Percentiles rank a stretch among this genome's conserved stretches.
These are phyloP conservation scores for Andrena hattorfiana DNA, from an alignment of 2,888 invertebrate species.

Conservation along the genomic window DNA sequence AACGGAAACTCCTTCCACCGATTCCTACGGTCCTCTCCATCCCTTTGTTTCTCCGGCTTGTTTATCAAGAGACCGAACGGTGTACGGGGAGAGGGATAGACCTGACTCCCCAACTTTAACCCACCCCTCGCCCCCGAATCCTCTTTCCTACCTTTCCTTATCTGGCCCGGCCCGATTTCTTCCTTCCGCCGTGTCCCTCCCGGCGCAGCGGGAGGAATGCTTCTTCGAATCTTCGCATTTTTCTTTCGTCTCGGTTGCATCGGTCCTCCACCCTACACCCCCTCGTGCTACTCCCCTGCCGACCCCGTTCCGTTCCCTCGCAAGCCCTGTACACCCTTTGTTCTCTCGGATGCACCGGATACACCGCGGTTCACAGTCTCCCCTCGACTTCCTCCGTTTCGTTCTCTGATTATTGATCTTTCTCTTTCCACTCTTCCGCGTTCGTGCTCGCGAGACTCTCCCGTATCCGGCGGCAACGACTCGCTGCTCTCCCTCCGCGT, in stretches of 20 bases:
- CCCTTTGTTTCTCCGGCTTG: slow-evolving; percentile 59
- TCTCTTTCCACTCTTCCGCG: slow-evolving; percentile 14
- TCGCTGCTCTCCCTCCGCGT: slow-evolving; percentile 4
- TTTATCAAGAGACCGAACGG: slow-evolving; percentile 55
- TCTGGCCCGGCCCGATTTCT: slow-evolving; percentile 33
- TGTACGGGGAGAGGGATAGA: slow-evolving; percentile 6
- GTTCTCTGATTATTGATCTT: slow-evolving; percentile 53
- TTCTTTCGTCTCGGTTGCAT: slow-evolving; percentile 52
- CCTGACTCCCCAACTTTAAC: slow-evolving; percentile 47
- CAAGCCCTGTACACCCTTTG: slow-evolving; percentile 27
- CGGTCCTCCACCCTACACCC: slow-evolving; percentile 4
- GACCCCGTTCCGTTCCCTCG: not conserved
- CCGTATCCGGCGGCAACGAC: slow-evolving; percentile 11
- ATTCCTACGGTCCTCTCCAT: slow-evolving; percentile 31
- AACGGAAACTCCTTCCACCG: slow-evolving; percentile 48
- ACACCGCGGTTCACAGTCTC: slow-evolving; percentile 47
- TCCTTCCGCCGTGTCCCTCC: slow-evolving; percentile 1
- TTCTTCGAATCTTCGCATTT: slow-evolving; percentile 59
- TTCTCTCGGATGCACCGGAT: slow-evolving; percentile 53
- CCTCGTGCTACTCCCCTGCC: not conserved
- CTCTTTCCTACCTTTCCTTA: slow-evolving; percentile 20
- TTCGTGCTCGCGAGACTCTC: slow-evolving; percentile 3
- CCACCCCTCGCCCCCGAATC: not conserved
- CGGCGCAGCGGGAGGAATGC: slow-evolving; percentile 40
- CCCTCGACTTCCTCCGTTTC: slow-evolving; percentile 1